Evolutionary conservation across 1,140 invertebrate genomes (phyloP), one percentile per base, ranked within the genome.

Genomic region (Dendrolimus kikuchii): DNA sequence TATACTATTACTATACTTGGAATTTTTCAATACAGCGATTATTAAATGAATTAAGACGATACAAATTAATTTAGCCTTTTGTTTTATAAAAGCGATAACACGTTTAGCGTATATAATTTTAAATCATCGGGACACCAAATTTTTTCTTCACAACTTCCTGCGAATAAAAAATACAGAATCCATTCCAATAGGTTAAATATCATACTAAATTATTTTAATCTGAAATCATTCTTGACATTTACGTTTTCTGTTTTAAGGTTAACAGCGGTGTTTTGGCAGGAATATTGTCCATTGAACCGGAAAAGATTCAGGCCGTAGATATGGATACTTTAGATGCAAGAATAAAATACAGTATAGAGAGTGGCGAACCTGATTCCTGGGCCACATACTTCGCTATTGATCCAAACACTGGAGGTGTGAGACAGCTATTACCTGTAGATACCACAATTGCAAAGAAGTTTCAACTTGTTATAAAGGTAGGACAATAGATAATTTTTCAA

Each of bases 301-400:
- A 96, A 71, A 93, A 95, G 67, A 96, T 97, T 51, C 93, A 95
- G 82, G 95, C 95, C 0, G 91, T 95, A 1, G 95, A 96, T 75
- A 93, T 95, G 90, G 95, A 97, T 71, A 95, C 95, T 1, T 90
- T 96, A 6, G 93, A 95, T 70, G 91, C 94, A 1, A 90, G 91
- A 0, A 95, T 96, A 49, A 89, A 90, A 47, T 97, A 96, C 75
- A 93, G 90, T 37, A 96, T 97, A 70, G 89, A 94, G 5, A 93
- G 91, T 60, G 96, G 95, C 5, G 91, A 88, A 63, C 95, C 94
- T 1, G 82, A 90, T 0, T 91, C 91, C 51, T 96, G 94, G 81
- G 87, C 89, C 0, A 93, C 94, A 0, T 96, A 94, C 71, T 97
- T 98, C 77, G 90, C 93, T 61, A 96, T 97, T 57, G 93, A 97